Evolutionary conservation across 2,888 invertebrate genomes (phyloP).

Genomic region (Yponomeuta cagnagella): DNA sequence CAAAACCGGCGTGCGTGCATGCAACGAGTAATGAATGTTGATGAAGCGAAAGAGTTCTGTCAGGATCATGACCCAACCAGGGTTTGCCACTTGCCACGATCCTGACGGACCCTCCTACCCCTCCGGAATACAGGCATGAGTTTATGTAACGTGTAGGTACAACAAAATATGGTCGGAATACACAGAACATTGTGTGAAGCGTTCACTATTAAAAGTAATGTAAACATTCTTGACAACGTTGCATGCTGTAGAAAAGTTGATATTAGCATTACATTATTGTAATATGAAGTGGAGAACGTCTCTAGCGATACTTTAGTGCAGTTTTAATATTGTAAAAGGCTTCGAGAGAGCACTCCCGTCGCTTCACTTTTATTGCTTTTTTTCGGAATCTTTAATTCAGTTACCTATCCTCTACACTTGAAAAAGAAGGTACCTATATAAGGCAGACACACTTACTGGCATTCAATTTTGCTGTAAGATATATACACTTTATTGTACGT

Average conservation of each 20-base stretch:
- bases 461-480: neutral
- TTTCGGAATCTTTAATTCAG: neutral
- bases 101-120: too few species aligned
- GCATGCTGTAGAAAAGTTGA: neutral
- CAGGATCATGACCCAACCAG: too few species aligned
- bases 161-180: too few species aligned
- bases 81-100: too few species aligned
- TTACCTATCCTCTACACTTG: neutral
- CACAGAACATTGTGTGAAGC: too few species aligned
- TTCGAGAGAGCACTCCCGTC: neutral
- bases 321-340: slow-evolving; percentile 1
- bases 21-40: too few species aligned
- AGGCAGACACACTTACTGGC: neutral
- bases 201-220: too few species aligned
- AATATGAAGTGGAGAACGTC: neutral
- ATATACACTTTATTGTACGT: too few species aligned
- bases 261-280: neutral
- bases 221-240: neutral
- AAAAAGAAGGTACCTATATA: neutral
- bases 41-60: too few species aligned
- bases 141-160: too few species aligned
- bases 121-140: too few species aligned
- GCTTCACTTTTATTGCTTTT: neutral
- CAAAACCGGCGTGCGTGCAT: too few species aligned
- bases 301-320: neutral